phyloP scores from a whole-genome alignment of 1,140 invertebrate genomes.

The Ridgeia piscesae region DNA sequence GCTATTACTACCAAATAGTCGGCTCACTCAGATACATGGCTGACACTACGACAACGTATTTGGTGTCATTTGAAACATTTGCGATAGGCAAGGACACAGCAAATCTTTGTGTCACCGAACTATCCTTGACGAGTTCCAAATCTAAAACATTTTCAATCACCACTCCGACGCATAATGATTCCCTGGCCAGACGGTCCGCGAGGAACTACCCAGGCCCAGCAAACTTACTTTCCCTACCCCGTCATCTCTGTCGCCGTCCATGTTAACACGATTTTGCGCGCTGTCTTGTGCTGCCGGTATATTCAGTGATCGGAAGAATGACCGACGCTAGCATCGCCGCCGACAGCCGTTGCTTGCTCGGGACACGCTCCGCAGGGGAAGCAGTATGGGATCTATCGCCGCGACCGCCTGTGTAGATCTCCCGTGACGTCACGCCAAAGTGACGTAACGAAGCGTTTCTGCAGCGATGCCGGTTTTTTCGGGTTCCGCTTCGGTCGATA shows the following conservation, averaged over 20 bases:
- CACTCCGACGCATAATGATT: not conserved
- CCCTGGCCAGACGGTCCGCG: not conserved
- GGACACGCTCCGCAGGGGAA: not conserved
- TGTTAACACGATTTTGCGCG: not conserved
- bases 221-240: not conserved
- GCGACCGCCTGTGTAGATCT: not conserved
- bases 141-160: no score
- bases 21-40: no score
- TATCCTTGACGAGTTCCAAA: no score
- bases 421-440: not conserved
- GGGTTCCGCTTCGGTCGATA: not conserved
- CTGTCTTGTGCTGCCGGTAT: not conserved
- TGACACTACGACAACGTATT: no score
- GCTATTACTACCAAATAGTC: no score
- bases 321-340: not conserved
- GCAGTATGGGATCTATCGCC: not conserved
- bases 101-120: no score
- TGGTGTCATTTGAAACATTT: no score
- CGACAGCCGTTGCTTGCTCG: not conserved
- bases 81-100: no score
- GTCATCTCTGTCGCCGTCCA: not conserved
- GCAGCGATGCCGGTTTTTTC: not conserved
- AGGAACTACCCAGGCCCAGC: not conserved
- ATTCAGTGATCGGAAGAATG: not conserved
- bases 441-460: not conserved